These are phyloP conservation scores for Catharus bicknelli DNA, from an alignment of 2,113 vertebrate genomes.

Conservation along the genomic window DNA sequence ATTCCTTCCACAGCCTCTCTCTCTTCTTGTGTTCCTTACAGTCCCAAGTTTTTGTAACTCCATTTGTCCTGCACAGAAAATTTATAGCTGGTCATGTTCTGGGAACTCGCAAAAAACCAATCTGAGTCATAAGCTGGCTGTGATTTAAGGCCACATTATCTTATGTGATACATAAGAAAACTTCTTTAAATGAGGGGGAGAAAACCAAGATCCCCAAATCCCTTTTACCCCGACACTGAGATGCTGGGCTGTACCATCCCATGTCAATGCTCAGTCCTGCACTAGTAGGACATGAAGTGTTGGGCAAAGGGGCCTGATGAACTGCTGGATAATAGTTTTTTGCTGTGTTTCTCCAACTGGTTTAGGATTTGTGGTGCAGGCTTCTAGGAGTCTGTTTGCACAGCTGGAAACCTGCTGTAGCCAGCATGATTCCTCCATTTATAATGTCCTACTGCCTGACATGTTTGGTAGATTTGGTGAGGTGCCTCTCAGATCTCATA, in stretches of 20 bases:
- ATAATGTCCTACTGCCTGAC: not conserved
- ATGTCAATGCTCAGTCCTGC: rapidly evolving
- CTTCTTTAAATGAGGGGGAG: not conserved
- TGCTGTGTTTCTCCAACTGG: not conserved
- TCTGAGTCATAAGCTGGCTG: not conserved
- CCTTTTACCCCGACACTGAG: not conserved
- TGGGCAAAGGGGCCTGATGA: not conserved
- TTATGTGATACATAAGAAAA: not conserved
- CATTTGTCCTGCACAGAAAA: not conserved
- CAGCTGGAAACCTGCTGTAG: slow-evolving; percentile 41
- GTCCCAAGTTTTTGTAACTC: not conserved
- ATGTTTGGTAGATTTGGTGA: slow-evolving; percentile 3
- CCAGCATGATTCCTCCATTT: not conserved
- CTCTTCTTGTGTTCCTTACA: not conserved
- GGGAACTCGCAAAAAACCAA: not conserved
- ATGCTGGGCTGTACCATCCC: not conserved
- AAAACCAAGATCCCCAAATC: not conserved
- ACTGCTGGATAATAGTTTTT: not conserved
- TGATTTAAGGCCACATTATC: not conserved
- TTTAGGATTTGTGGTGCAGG: not conserved
- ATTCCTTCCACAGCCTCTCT: not conserved
- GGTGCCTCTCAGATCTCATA: not conserved
- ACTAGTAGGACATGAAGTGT: rapidly evolving
- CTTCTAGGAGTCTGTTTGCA: slow-evolving; percentile 36
- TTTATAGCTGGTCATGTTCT: not conserved